A percentile compares a stretch with the other conserved stretches of the same genome.
These are phyloP conservation scores for Cotesia typhae DNA, from an alignment of 1,140 invertebrate genomes.

Conservation along the genomic window DNA sequence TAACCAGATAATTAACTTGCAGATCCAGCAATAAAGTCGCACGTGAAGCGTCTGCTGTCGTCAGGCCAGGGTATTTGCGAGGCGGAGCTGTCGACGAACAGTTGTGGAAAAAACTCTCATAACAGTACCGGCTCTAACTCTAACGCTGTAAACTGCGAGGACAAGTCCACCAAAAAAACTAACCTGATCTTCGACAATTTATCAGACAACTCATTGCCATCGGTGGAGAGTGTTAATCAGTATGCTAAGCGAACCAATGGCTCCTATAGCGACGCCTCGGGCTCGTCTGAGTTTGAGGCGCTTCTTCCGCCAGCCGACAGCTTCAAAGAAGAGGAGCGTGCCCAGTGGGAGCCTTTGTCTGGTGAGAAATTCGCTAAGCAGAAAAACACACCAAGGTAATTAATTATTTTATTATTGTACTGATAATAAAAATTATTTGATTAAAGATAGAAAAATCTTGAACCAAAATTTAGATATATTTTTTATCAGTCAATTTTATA, in stretches of 20 bases:
- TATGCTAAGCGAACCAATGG: constrained; percentile 60
- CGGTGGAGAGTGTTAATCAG: constrained; percentile 41
- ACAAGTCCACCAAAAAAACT: constrained; percentile 39
- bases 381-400: constrained; percentile 62
- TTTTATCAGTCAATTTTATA: too few relatives aligned
- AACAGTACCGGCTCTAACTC: background rate
- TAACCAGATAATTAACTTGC: constrained; percentile 34
- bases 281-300: constrained; percentile 63
- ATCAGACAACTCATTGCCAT: constrained; percentile 37
- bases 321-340: constrained; percentile 66
- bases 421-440: background rate
- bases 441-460: too few relatives aligned
- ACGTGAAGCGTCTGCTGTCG: constrained; percentile 78
- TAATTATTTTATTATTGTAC: constrained; percentile 10
- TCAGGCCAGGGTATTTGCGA: constrained; percentile 62
- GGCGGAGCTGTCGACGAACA: constrained; percentile 30
- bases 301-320: constrained; percentile 63
- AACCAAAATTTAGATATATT: too few relatives aligned
- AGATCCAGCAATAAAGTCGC: constrained; percentile 87
- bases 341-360: constrained; percentile 68
- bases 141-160: constrained; percentile 48
- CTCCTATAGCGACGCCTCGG: constrained; percentile 62
- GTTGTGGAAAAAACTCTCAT: constrained; percentile 36
- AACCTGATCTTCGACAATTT: background rate
- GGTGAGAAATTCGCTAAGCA: constrained; percentile 61